Conservation (phyloP, 2,113 vertebrate genomes). For the Myrmophylax atrothorax region DNA sequence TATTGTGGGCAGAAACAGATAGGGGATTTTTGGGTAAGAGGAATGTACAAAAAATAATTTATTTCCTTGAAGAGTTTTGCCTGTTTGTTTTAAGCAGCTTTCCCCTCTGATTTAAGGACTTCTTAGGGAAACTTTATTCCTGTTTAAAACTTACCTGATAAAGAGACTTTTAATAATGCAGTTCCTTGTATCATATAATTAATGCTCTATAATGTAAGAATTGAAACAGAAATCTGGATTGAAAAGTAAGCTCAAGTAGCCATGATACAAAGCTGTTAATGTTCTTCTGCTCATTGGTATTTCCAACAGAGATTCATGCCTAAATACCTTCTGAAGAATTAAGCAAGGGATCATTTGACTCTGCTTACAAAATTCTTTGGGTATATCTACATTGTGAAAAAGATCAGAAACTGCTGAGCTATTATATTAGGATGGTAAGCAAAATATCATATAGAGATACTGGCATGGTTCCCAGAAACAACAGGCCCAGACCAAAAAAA, state of each 20-base stretch:
- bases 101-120: neutral
- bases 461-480: neutral
- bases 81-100: neutral
- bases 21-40: neutral
- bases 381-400: neutral
- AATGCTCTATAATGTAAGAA: neutral
- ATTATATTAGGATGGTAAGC: constrained; percentile 8
- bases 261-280: neutral
- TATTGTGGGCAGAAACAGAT: neutral
- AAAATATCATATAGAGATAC: neutral
- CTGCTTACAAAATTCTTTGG: neutral
- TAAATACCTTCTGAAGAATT: neutral
- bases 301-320: neutral
- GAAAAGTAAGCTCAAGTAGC: neutral
- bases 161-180: neutral
- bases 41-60: neutral
- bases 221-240: neutral
- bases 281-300: neutral
- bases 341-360: neutral
- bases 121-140: neutral
- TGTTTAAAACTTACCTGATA: neutral
- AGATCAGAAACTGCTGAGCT: neutral
- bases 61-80: neutral
- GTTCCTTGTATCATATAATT: neutral
- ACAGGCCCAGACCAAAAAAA: neutral